Evolutionary conservation across 2,888 invertebrate genomes (phyloP).

Genomic region (Caenorhabditis angaria): DNA sequence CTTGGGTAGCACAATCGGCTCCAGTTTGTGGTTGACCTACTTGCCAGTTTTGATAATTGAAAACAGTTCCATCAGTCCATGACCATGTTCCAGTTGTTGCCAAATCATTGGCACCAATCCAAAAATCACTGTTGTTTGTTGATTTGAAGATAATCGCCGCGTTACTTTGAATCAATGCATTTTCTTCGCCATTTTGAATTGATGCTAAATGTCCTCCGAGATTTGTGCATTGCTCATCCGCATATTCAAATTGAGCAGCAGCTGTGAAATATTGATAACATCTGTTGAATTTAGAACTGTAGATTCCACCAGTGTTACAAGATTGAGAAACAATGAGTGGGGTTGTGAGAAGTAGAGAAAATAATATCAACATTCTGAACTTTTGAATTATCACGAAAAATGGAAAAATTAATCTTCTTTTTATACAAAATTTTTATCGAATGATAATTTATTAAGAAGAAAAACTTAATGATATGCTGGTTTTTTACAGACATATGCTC

Average conservation of each 20-base stretch:
- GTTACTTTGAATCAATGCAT: slow-evolving; percentile 25
- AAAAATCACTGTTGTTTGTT: slow-evolving; percentile 36
- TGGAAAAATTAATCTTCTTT: no score
- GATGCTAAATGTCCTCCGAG: slow-evolving; percentile 41
- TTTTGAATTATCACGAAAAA: no score
- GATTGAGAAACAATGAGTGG: slow-evolving; percentile 22
- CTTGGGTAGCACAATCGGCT: slow-evolving; percentile 26
- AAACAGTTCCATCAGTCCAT: slow-evolving; percentile 37
- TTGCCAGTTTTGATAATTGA: slow-evolving; percentile 25
- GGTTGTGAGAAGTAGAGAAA: no score
- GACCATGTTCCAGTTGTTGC: slow-evolving; percentile 28
- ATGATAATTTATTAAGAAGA: no score
- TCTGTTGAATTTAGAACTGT: slow-evolving; percentile 32
- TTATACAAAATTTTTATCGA: no score
- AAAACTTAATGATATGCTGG: no score
- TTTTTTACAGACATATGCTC: slow-evolving; percentile 43
- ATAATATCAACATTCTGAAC: no score
- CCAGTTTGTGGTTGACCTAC: slow-evolving; percentile 29
- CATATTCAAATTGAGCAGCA: slow-evolving; percentile 38
- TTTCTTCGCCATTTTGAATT: slow-evolving; percentile 33
- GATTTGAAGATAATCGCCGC: slow-evolving; percentile 26
- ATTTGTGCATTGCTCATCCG: slow-evolving; percentile 35
- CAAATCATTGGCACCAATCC: slow-evolving; percentile 44
- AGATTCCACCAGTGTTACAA: slow-evolving; percentile 41
- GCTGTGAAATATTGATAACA: slow-evolving; percentile 47